Conservation (phyloP, 2,797 vertebrate genomes). For the Oreonectes daqikongensis region DNA sequence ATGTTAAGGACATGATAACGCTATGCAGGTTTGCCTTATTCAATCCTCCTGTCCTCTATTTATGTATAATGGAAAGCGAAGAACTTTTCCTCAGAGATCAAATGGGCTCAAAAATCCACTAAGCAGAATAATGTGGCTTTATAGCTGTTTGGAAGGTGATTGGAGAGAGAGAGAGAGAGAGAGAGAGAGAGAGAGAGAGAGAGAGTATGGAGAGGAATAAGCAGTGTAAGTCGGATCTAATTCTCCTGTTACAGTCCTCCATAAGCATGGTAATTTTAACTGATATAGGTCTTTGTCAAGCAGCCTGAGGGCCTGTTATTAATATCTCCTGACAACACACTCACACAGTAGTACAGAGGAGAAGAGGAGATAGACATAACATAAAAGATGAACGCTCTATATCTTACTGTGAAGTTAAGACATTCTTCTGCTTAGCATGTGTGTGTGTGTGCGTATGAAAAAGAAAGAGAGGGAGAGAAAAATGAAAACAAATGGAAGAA, state of each 20-base stretch:
- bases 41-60: too few relatives aligned
- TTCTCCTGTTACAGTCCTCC: slow-evolving; percentile 22
- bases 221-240: slow-evolving; percentile 21
- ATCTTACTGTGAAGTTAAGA: slow-evolving; percentile 9
- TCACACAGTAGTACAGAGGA: slow-evolving; percentile 19
- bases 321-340: slow-evolving; percentile 34
- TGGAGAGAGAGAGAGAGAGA: neutral
- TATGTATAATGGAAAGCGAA: neutral
- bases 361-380: slow-evolving; percentile 41
- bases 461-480: slow-evolving; percentile 32
- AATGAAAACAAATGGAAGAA: slow-evolving; percentile 33
- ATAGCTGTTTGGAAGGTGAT: neutral
- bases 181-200: neutral
- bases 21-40: too few relatives aligned
- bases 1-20: too few relatives aligned
- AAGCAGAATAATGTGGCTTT: neutral
- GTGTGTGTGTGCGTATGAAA: slow-evolving; percentile 23
- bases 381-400: slow-evolving; percentile 16
- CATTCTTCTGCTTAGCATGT: slow-evolving; percentile 5
- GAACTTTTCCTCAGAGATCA: neutral
- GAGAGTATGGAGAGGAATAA: neutral
- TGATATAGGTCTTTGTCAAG: slow-evolving; percentile 39
- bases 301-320: slow-evolving; percentile 26
- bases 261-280: slow-evolving; percentile 29
- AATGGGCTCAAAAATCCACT: neutral